Evolutionary conservation across 2,113 vertebrate genomes (phyloP).

Genomic region (Podocnemis expansa): DNA sequence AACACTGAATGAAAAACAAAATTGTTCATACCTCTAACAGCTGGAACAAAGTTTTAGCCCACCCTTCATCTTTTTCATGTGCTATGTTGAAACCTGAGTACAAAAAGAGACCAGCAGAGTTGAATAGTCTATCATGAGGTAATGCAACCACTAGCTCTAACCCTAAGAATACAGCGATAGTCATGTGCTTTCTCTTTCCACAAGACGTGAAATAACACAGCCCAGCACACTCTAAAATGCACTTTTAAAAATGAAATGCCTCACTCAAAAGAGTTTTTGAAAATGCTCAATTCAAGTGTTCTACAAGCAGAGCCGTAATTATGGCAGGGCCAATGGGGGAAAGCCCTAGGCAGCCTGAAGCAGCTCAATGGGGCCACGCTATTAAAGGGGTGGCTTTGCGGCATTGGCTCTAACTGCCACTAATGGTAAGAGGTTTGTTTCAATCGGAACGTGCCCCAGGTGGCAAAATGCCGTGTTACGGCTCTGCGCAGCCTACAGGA

Average conservation of each 20-base stretch:
- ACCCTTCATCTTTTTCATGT: slow-evolving; percentile 68
- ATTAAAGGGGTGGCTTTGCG: too few relatives aligned
- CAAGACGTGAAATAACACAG: slow-evolving; percentile 59
- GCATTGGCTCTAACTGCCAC: too few relatives aligned
- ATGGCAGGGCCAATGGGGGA: too few relatives aligned
- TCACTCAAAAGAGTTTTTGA: slow-evolving; percentile 17
- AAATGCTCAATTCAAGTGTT: slow-evolving; percentile 41
- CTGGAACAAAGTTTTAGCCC: slow-evolving; percentile 50
- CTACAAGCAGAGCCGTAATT: too few relatives aligned
- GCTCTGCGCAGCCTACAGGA: too few relatives aligned
- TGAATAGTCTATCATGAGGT: slow-evolving; percentile 71
- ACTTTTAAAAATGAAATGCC: slow-evolving; percentile 60
- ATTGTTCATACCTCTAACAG: slow-evolving; percentile 46
- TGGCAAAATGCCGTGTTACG: too few relatives aligned
- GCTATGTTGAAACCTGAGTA: slow-evolving; percentile 70
- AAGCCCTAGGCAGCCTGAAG: too few relatives aligned
- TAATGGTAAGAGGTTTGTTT: too few relatives aligned
- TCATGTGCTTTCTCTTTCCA: slow-evolving; percentile 65
- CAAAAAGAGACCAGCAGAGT: slow-evolving; percentile 61
- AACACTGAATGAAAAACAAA: slow-evolving; percentile 56
- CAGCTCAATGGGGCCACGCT: too few relatives aligned
- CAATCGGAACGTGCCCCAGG: too few relatives aligned
- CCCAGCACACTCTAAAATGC: slow-evolving; percentile 45
- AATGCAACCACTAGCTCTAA: slow-evolving; percentile 52
- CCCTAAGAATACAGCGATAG: slow-evolving; percentile 68